phyloP scores from a whole-genome alignment of 2,888 invertebrate species.

The Harpalus rubripes region DNA sequence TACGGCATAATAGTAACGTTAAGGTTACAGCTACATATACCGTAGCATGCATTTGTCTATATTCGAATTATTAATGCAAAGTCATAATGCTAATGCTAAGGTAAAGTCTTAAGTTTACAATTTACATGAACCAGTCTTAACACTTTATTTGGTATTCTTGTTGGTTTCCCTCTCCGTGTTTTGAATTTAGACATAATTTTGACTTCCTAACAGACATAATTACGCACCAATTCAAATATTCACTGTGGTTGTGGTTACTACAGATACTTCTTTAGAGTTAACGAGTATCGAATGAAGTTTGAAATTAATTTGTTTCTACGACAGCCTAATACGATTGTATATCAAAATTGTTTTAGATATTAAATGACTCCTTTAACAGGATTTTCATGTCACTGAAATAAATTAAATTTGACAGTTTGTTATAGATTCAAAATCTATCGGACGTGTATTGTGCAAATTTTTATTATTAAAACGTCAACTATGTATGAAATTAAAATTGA shows the following conservation, averaged over 20 bases:
- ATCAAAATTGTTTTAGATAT: not conserved
- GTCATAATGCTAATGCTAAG: too few species aligned
- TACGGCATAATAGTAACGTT: too few species aligned
- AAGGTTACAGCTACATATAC: too few species aligned
- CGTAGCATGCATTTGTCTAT: too few species aligned
- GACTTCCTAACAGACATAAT: too few species aligned
- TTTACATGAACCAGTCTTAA: too few species aligned
- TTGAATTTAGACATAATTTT: conserved; percentile 23
- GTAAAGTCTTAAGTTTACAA: too few species aligned
- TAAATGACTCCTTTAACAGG: conserved; percentile 1
- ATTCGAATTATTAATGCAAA: too few species aligned
- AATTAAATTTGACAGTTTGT: not conserved
- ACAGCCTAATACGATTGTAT: not conserved
- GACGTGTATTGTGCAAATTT: not conserved
- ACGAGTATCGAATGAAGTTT: not conserved
- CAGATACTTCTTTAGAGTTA: too few species aligned
- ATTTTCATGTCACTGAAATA: conserved; percentile 1
- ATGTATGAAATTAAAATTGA: not conserved
- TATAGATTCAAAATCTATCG: not conserved
- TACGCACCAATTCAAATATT: too few species aligned
- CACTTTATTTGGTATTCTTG: too few species aligned
- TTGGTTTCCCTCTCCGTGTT: conserved; percentile 18
- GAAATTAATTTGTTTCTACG: not conserved
- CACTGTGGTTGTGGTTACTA: too few species aligned
- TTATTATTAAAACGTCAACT: not conserved